These are phyloP conservation scores for Drosophila eohydei DNA, from an alignment of 2,888 invertebrate species.

Conservation along the genomic window DNA sequence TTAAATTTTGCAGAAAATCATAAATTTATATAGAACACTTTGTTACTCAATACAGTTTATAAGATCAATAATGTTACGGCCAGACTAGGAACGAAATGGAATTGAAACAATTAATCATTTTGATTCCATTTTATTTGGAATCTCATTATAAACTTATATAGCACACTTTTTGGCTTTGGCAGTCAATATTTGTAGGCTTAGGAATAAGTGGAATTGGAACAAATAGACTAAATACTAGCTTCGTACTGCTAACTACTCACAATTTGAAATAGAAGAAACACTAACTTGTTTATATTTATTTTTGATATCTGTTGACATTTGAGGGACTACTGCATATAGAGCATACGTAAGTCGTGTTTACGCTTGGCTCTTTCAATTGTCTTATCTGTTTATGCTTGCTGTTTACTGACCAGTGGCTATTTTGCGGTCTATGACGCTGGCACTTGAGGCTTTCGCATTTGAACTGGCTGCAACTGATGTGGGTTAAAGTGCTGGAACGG, in stretches of 20 bases:
- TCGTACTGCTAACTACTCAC: too few relatives aligned
- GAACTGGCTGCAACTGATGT: slow-evolving; percentile 71
- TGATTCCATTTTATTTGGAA: too few relatives aligned
- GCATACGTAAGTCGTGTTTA: slow-evolving; percentile 26
- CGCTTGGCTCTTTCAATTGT: background rate
- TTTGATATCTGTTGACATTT: background rate
- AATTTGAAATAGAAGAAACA: too few relatives aligned
- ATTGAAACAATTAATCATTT: too few relatives aligned
- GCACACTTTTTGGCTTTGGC: too few relatives aligned
- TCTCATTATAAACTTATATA: too few relatives aligned
- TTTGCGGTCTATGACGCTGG: slow-evolving; percentile 38
- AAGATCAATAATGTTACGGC: too few relatives aligned
- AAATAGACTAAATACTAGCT: too few relatives aligned
- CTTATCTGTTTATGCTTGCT: slow-evolving; percentile 37
- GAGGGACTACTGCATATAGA: background rate
- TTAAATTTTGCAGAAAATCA: too few relatives aligned
- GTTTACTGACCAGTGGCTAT: slow-evolving; percentile 69
- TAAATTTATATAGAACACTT: too few relatives aligned
- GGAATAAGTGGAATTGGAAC: background rate
- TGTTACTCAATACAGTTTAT: too few relatives aligned
- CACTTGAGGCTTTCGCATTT: slow-evolving; percentile 60
- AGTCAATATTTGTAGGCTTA: background rate
- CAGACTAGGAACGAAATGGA: too few relatives aligned
- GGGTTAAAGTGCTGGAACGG: slow-evolving; percentile 52
- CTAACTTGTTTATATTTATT: background rate